Evolutionary conservation across 2,797 vertebrate species (phyloP).

Genomic region (Syndactyla subalaris): DNA sequence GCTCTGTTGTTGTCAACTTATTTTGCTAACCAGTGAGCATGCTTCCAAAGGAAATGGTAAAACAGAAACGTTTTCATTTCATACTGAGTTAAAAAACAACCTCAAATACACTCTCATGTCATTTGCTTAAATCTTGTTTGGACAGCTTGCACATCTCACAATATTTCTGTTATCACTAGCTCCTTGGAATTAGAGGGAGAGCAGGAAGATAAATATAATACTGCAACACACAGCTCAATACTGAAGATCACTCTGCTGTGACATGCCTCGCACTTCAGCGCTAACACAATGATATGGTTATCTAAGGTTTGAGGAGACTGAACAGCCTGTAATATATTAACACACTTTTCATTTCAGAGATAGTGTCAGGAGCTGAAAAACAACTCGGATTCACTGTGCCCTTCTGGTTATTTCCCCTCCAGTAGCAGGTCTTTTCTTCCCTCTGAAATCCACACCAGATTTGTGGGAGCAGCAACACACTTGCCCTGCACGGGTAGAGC

Average conservation of each 20-base stretch:
- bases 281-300: neutral
- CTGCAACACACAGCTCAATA: neutral
- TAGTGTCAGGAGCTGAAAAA: conserved; percentile 17
- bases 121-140: conserved; percentile 56
- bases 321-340: conserved; percentile 16
- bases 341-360: conserved; percentile 29
- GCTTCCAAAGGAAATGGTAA: conserved; percentile 20
- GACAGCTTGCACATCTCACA: neutral
- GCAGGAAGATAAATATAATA: conserved; percentile 20
- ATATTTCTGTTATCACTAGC: conserved; percentile 8
- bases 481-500: neutral
- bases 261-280: neutral
- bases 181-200: neutral
- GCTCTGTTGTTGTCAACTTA: neutral
- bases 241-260: neutral
- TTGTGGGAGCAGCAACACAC: neutral
- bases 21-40: neutral
- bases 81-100: neutral
- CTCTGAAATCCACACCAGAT: neutral
- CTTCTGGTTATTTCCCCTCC: neutral
- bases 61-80: neutral
- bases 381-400: neutral
- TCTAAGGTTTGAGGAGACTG: neutral
- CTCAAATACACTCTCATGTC: neutral
- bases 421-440: neutral